Base-by-base conservation (phyloP, 2,797 vertebrate genomes). In the Pteronotus mesoamericanus region DNA sequence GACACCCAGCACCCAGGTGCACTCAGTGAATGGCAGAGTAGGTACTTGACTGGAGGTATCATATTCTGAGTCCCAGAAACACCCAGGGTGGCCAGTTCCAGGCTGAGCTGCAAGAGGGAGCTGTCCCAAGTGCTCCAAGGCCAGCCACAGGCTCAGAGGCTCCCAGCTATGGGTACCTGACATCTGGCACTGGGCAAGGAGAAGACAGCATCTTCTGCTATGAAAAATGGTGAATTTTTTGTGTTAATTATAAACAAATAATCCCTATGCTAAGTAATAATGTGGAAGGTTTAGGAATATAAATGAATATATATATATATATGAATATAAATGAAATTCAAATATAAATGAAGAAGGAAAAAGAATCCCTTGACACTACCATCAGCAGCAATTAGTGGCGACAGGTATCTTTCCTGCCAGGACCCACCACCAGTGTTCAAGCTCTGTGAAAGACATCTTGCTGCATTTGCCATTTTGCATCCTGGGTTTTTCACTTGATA, bases 301-400 rank as follows among this genome's bases (percentile, higher is more conserved):
- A n/a, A n/a, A n/a, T n/a, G n/a, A n/a, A n/a, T n/a, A n/a, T n/a
- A n/a, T n/a, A n/a, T n/a, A n/a, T n/a, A n/a, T n/a, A n/a, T n/a
- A n/a, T n/a, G n/a, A n/a, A n/a, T n/a, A n/a, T n/a, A n/a, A n/a
- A n/a, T n/a, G n/a, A n/a, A n/a, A n/a, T n/a, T n/a, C n/a, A 90
- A 74, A 10, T 37, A 24, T 42, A 74, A 72, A 57, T 64, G 66
- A 92, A 59, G 59, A 61, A 44, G 74, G 66, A 22, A 61, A n/a
- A 59, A 37, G 74, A 69, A 61, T 2, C 22, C 2, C 42, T 2
- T 0, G 0, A 6, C n/a, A 6, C 1, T 16, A 16, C 8, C 6
- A 1, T 39, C 14, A 32, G 32, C 11, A 44, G 15, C 29, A 14
- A 3, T 7, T 0, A 1, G 0, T 2, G 22, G 57, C 6, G 9